A percentile compares a stretch with the other conserved stretches of the same genome.
Evolutionary conservation across 1,140 invertebrate genomes (phyloP).

Genomic region (Papilio machaon): DNA sequence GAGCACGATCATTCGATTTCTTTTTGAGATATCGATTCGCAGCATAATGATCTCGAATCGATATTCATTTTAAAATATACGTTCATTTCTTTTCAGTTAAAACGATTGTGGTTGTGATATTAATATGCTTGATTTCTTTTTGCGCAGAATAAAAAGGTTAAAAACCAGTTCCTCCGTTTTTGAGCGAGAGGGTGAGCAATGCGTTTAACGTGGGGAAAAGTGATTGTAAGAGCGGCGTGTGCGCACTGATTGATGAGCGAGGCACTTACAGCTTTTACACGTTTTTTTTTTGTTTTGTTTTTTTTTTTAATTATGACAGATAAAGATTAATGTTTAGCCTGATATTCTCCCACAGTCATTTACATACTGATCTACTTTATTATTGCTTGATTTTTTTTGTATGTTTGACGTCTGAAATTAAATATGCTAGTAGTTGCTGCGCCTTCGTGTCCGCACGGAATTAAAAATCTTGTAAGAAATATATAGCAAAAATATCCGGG

Average conservation of each 20-base stretch:
- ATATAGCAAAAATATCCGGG: no score
- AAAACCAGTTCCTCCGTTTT: neutral
- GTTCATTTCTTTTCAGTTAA: conserved; percentile 10
- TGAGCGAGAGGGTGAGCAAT: neutral
- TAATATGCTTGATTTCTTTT: conserved; percentile 1
- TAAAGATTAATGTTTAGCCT: neutral
- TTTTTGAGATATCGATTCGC: neutral
- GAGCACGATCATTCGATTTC: conserved; percentile 11
- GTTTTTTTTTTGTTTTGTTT: neutral
- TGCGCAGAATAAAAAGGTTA: neutral
- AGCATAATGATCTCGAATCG: neutral
- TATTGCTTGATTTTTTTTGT: neutral
- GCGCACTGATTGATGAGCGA: neutral
- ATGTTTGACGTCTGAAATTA: neutral
- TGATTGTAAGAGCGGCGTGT: neutral
- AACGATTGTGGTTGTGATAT: neutral
- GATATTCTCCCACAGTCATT: neutral
- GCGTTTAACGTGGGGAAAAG: neutral
- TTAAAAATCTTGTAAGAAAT: no score
- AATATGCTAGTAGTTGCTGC: no score
- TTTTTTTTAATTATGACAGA: neutral
- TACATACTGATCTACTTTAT: no score
- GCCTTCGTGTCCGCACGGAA: no score
- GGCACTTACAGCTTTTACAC: neutral
- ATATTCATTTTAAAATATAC: neutral